Evolutionary conservation across 2,113 vertebrate species (phyloP).

Genomic region (Labeo rohita): DNA sequence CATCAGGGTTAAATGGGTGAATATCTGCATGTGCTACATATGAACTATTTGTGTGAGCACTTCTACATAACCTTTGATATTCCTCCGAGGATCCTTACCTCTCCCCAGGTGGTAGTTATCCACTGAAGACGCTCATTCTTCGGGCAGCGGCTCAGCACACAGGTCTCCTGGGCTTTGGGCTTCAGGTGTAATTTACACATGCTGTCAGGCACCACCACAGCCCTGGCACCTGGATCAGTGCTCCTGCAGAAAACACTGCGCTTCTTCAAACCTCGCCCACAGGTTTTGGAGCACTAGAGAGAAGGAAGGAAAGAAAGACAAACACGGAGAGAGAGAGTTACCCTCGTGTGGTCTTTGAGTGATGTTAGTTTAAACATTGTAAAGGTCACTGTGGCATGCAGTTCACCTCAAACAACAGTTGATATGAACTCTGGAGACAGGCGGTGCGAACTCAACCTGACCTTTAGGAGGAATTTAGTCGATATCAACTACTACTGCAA

Average conservation of each 20-base stretch:
- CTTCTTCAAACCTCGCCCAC: slow-evolving; percentile 88
- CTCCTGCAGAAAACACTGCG: slow-evolving; percentile 86
- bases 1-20: not conserved
- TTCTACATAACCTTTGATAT: slow-evolving; percentile 15
- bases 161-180: slow-evolving; percentile 87
- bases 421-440: slow-evolving; percentile 31
- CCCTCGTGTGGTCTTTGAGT: not conserved
- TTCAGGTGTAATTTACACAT: slow-evolving; percentile 78
- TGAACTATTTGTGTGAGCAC: not conserved
- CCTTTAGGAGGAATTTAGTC: slow-evolving; percentile 30
- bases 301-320: not conserved
- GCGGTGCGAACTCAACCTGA: slow-evolving; percentile 12
- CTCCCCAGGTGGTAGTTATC: slow-evolving; percentile 87
- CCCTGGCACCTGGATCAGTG: slow-evolving; percentile 66
- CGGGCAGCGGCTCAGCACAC: slow-evolving; percentile 89
- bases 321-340: not conserved
- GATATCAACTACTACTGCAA: slow-evolving; percentile 1
- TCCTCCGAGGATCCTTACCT: slow-evolving; percentile 74
- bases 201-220: slow-evolving; percentile 79
- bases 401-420: slow-evolving; percentile 32
- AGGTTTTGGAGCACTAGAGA: slow-evolving; percentile 90
- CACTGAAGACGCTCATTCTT: slow-evolving; percentile 90
- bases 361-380: slow-evolving; percentile 30
- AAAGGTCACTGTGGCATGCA: slow-evolving; percentile 38
- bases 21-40: not conserved